Conservation (phyloP, 2,888 invertebrate species). For the Heteromurus nitidus region DNA sequence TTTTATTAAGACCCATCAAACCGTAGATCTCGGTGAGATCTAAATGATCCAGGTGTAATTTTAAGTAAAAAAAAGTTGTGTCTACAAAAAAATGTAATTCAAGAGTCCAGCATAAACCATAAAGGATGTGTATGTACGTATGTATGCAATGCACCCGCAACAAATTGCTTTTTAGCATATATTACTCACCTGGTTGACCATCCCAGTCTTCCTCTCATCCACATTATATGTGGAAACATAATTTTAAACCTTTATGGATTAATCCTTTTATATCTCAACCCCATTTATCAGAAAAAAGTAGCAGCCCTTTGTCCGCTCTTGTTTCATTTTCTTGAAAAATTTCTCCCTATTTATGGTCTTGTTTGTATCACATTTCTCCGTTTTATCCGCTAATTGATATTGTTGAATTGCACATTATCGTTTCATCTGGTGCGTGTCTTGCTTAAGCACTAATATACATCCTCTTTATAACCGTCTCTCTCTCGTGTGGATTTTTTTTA, state of each 20-base stretch:
- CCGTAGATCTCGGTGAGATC: constrained; percentile 33
- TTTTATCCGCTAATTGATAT: constrained; percentile 54
- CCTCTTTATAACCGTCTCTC: not conserved
- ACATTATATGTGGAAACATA: too few species aligned
- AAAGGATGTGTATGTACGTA: too few species aligned
- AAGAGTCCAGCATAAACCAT: too few species aligned
- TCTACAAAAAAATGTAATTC: too few species aligned
- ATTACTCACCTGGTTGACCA: too few species aligned
- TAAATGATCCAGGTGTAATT: constrained; percentile 57
- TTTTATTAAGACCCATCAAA: constrained; percentile 38
- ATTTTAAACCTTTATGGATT: too few species aligned
- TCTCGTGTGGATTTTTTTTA: not conserved
- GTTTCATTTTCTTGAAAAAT: not conserved
- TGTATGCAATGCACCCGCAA: too few species aligned
- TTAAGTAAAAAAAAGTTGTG: constrained; percentile 40
- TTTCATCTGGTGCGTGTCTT: constrained; percentile 41
- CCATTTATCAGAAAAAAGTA: too few species aligned
- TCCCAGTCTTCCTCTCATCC: too few species aligned
- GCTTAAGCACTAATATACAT: constrained; percentile 7
- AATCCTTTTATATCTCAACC: too few species aligned
- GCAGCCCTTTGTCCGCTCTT: constrained; percentile 27
- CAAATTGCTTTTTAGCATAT: too few species aligned
- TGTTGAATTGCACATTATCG: constrained; percentile 42
- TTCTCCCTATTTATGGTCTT: constrained; percentile 16
- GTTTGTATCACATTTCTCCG: constrained; percentile 47